These are phyloP conservation scores for Macrochelys suwanniensis DNA, from an alignment of 2,797 vertebrate genomes.

Conservation along the genomic window DNA sequence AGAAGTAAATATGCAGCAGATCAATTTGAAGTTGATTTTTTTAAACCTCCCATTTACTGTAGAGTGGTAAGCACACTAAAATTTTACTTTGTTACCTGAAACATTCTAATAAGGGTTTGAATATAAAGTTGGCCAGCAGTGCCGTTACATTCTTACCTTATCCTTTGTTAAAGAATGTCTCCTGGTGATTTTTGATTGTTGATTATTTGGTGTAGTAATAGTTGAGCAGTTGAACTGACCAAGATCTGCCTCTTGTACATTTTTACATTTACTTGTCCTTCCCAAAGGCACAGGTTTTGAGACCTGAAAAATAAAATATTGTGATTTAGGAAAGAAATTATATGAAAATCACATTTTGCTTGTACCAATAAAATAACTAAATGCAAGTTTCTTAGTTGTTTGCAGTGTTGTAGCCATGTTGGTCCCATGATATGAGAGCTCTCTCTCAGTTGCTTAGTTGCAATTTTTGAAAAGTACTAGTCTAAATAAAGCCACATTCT, in stretches of 20 bases:
- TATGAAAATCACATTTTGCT: background rate
- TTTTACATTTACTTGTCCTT: conserved; percentile 85
- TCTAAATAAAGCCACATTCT: background rate
- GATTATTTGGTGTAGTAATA: conserved; percentile 75
- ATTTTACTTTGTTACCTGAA: background rate
- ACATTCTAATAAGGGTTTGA: background rate
- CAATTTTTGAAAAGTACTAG: background rate
- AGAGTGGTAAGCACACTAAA: background rate
- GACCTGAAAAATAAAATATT: conserved; percentile 83
- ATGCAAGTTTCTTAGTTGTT: background rate
- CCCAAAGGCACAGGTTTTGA: conserved; percentile 92
- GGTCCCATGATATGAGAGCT: background rate
- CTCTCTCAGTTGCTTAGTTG: background rate
- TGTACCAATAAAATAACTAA: background rate
- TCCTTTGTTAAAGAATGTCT: conserved; percentile 82
- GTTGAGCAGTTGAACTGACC: conserved; percentile 78
- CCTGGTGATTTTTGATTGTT: conserved; percentile 83
- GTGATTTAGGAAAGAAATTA: conserved; percentile 15
- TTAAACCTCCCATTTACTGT: background rate
- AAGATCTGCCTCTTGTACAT: conserved; percentile 81
- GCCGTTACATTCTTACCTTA: conserved; percentile 75
- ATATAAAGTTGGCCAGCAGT: background rate
- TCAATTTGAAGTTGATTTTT: background rate
- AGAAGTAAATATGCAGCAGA: background rate
- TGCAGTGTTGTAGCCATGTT: background rate